Evolutionary conservation across 2,113 vertebrate species (phyloP), one percentile per base, ranked within the genome.

Genomic region (Scortum barcoo): DNA sequence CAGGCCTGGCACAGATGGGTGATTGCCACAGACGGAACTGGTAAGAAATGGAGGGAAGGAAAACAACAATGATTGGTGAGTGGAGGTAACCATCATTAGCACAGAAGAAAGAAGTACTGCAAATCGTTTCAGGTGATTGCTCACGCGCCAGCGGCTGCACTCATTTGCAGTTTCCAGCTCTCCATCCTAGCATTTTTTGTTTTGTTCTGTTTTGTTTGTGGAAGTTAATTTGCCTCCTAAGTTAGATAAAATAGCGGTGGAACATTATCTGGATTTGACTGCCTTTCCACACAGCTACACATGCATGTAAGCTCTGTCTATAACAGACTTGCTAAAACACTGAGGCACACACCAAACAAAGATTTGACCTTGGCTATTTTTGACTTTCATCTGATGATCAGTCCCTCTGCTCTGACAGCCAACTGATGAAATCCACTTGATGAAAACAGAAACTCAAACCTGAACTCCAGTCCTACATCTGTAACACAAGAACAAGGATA

Each of bases 111-210:
- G 17, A 33, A 48, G 12, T n/a, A 58, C 26, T 42, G 53, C 62
- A 58, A n/a, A n/a, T 50, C 40, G 71, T 76, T 28, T 71, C 50
- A 40, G 66, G 62, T 67, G 71, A 86, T 71, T 76, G 62, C 20
- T 67, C 68, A 72, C 6, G 24, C 71, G 46, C 60, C 72, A 24
- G 48, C 30, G 73, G 50, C 22, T 85, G 62, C 24, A 22, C 40
- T 40, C 50, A 10, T 72, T 58, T 58, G 7, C 46, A 46, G 30
- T 76, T 58, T 72, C 30, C 12, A 30, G 72, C 28, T 46, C 58
- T 28, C 16, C 26, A 33, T 28, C 40, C 16, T 24, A 7, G 16
- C 8, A 22, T 36, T 61, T 76, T 54, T 60, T 60, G 44, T n/a
- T 60, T 14, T 30, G 16, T 54, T 69, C 69, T 40, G 33, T 80